Evolutionary conservation across 2,797 vertebrate species (phyloP), one percentile per base, ranked within the genome.

Genomic region (Mus caroli): DNA sequence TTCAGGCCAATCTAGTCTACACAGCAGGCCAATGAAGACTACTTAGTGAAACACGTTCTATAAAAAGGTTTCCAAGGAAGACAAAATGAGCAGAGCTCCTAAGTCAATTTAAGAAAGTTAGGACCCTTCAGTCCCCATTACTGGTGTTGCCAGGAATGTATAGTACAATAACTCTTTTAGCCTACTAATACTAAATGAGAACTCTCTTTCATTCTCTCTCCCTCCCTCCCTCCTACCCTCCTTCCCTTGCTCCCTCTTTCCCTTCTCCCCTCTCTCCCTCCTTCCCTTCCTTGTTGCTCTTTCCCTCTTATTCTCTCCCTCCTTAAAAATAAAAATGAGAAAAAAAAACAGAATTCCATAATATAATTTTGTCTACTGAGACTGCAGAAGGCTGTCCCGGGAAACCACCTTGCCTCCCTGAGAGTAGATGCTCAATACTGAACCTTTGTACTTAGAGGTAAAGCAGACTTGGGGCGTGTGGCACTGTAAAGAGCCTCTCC

Each of bases 141-240:
- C 1, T 0, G 0, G 37, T 1, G 0, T 56, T 31, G 34, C 24
- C 13, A 17, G 1, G 5, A 26, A 6, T 24, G 13, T n/a, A 40
- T 7, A 10, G 20, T 20, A 92, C 46, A 31, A 20, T 64, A 6
- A 46, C 2, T 4, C 10, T 64, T 50, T 9, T 8, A 4, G 4
- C 54, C 20, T 1, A 2, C 85, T 92, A 26, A 31, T 22, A 40
- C 84, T 31, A 31, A 56, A 75, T 40, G 37, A 43, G 71, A 75
- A 26, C 12, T 67, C 62, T 71, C 69, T 71, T 17, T 71, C 9
- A 26, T 4, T 67, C 62, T 71, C 69, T 71, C 34, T 71, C 9
- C 9, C 64, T 22, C n/a, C 11, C 7, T 73, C 15, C 20, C 10
- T 20, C n/a, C 5, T 9, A 6, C 71, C 24, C 71, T 10, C 10